Evolutionary conservation across 1,140 invertebrate genomes (phyloP), one percentile per base, ranked within the genome.

Genomic region (Sitodiplosis mosellana): DNA sequence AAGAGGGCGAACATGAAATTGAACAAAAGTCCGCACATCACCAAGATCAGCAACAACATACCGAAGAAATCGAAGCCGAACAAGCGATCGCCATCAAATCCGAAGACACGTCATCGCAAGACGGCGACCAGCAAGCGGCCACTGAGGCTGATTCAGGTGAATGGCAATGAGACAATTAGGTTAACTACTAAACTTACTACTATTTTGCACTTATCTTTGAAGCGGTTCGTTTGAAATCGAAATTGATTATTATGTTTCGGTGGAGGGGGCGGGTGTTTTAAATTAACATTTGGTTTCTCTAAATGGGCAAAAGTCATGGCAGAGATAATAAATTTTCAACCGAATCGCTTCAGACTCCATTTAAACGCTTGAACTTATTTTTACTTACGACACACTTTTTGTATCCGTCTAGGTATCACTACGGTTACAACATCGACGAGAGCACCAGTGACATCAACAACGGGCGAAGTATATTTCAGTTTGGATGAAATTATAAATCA

Each of bases 401-500:
- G 27, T 5, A 27, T 27, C 10, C 10, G 27, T 27, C 10, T 10
- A 27, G 27, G 27, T 27, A 27, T 27, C 27, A 27, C 27, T 27
- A 43, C 41, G 18, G 41, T 18, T 11, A 18, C 41, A 20, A 18
- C 41, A 12, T 43, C 41, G 11, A 12, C 18, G 18, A 43, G n/a
- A 43, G n/a, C 17, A 12, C n/a, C 41, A 18, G 18, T 19, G 18
- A 19, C 41, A 21, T 17, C 41, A 34, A 52, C 57, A 46, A 54
- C 57, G 1, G 52, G 58, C 11, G 55, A 53, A 38, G 52, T 45
- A 40, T 63, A 58, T 46, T 63, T 61, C 51, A 55, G 57, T 8
- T 49, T 63, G 45, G 58, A 63, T 46, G 61, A 63, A 41, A 55
- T 63, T 6, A 54, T 54, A 42, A 49, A 51, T 19, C 51, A 52